phyloP scores from a whole-genome alignment of 30 jellyfish, hydroid and myxozoan species.

The Cassiopea xamachana region DNA sequence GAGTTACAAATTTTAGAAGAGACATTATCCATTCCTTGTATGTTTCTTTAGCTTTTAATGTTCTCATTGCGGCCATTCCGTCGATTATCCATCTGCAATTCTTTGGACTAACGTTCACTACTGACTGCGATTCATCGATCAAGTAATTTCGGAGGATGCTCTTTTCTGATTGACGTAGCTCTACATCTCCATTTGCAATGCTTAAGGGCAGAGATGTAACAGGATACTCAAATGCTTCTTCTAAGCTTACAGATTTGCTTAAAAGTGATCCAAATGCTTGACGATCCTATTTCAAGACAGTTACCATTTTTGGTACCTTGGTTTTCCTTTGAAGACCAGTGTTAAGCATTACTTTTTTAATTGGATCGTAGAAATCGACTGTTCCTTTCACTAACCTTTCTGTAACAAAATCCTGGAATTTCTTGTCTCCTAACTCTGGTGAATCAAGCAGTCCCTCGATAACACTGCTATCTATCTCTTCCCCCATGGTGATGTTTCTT shows the following conservation, averaged over 20 bases:
- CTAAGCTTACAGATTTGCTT: constrained; percentile 15
- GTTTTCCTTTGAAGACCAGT: constrained; percentile 45
- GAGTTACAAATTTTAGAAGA: no score
- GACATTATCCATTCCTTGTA: no score
- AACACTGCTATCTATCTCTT: background rate
- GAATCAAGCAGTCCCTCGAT: constrained; percentile 5
- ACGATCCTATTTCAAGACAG: constrained; percentile 52
- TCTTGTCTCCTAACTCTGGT: constrained; percentile 27
- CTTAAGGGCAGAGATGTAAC: no score
- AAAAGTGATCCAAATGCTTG: constrained; percentile 57
- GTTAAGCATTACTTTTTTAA: constrained; percentile 31
- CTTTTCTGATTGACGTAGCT: no score
- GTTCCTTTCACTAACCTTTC: constrained; percentile 40
- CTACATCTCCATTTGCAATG: no score
- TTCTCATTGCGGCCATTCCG: no score
- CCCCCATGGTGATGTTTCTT: background rate
- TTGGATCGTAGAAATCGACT: constrained; percentile 14
- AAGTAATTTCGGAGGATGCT: no score
- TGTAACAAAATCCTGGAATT: constrained; percentile 3
- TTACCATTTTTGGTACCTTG: constrained; percentile 6
- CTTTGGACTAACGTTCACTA: no score
- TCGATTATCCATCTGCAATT: no score
- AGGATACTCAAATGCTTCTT: background rate
- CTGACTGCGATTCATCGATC: no score
- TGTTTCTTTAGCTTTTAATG: no score